Base-by-base conservation (phyloP, 2,888 invertebrate genomes). In the Xylophagus ater region DNA sequence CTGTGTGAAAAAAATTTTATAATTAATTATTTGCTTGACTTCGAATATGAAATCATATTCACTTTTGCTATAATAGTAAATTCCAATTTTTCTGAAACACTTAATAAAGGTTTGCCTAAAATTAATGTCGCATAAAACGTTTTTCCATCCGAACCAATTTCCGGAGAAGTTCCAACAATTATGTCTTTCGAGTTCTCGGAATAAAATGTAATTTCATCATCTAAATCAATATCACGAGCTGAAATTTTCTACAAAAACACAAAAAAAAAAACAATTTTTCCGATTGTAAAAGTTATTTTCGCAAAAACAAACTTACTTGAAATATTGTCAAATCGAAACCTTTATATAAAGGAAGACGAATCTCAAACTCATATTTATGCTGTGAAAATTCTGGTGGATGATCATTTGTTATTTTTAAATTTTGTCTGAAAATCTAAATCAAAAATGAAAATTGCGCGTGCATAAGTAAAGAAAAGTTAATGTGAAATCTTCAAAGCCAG, bases 61-160 rank as follows among this genome's bases (percentile, higher is more conserved):
- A 54, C 56, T 26, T 49, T 53, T 26, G 53, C 56, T 18, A 34
- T 41, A 21, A 56, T 50, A 20, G 47, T 40, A 38, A 56, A 51
- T 12, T 49, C 43, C 1, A 54, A 42, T 19, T 43, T 35, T 18
- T 50, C 37, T 2, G 41, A 25, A 18, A 54, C 29, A 15, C 43
- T 44, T 36, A 51, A 24, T 21, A 53, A 42, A 35, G 49, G 46
- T 15, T 47, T 42, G 6, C 41, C 47, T 28, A 53, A 39, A 17
- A 40, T 43, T 10, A 56, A 18, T 12, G 37, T 44, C 2, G 51
- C 54, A 38, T 43, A 51, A 32, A 43, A 53, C 8, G 42, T 46
- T 29, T 51, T 51, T 10, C 40, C 41, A 42, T 48, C 43, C 4
- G 31, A 32, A 6, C 34, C 42, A 19, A 41, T 40, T 15, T 44